Conservation (phyloP, 2,113 vertebrate genomes). For the Tupaia chinensis region DNA sequence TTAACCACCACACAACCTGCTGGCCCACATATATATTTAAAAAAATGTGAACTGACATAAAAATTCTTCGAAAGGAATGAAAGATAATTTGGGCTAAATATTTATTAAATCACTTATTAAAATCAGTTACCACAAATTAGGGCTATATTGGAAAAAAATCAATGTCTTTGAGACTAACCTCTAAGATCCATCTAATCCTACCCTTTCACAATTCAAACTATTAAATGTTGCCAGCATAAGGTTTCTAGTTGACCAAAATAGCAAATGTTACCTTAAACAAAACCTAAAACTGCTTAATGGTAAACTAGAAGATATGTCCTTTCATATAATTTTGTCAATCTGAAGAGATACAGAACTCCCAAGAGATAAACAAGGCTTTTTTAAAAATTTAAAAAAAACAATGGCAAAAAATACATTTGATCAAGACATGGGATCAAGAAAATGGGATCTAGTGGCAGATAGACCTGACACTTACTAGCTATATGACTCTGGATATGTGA, state of each 20-base stretch:
- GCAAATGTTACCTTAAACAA: neutral
- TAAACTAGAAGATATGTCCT: neutral
- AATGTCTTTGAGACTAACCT: neutral
- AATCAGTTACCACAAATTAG: neutral
- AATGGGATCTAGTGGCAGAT: neutral
- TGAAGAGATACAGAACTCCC: neutral
- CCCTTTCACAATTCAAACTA: neutral
- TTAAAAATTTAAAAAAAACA: neutral
- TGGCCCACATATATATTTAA: too few species aligned
- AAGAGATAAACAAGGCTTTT: neutral
- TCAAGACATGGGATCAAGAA: neutral
- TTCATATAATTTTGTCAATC: neutral
- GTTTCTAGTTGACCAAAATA: neutral
- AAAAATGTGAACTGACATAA: neutral
- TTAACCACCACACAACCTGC: too few species aligned
- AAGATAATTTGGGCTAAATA: neutral
- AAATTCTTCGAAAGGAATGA: constrained; percentile 12
- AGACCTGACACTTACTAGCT: neutral
- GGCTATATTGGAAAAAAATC: constrained; percentile 3
- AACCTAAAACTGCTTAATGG: neutral
- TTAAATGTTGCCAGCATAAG: constrained; percentile 7
- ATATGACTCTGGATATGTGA: neutral
- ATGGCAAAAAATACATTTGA: neutral
- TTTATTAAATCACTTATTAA: constrained; percentile 5
- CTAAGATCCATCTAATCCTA: neutral